Conservation (phyloP, 1,140 invertebrate genomes). For the Wiebesia pumilae region DNA sequence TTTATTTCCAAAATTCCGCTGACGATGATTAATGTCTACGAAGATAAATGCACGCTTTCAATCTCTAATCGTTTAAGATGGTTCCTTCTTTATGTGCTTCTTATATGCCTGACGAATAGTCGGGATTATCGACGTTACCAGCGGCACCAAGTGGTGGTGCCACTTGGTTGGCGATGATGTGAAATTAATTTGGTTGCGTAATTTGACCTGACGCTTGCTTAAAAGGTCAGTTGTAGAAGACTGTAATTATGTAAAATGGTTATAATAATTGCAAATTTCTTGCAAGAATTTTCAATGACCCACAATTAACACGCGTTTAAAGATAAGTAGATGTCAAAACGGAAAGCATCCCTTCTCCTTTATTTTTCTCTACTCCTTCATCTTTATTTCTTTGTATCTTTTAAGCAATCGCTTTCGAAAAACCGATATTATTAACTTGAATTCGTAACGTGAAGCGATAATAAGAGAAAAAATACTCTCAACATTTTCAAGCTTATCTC, state of each 20-base stretch:
- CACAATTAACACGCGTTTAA: background rate
- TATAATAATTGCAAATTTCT: background rate
- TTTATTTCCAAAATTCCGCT: constrained; percentile 26
- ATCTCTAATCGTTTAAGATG: constrained; percentile 16
- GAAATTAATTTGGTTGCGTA: background rate
- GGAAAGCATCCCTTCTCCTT: background rate
- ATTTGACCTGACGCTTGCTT: too few species aligned
- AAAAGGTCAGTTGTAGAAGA: too few species aligned
- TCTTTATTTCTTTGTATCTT: too few species aligned
- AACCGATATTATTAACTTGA: too few species aligned
- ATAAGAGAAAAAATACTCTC: too few species aligned
- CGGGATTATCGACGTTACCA: background rate
- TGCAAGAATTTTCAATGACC: background rate
- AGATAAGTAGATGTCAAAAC: background rate
- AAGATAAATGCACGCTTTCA: constrained; percentile 21
- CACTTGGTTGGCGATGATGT: background rate
- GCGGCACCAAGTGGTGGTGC: background rate
- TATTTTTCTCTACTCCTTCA: too few species aligned
- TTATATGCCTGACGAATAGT: background rate
- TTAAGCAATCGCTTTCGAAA: too few species aligned
- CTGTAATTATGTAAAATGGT: too few species aligned
- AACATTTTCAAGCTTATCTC: background rate
- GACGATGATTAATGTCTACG: constrained; percentile 10
- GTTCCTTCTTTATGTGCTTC: background rate
- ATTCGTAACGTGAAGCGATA: too few species aligned